Evolutionary conservation across 2,888 invertebrate genomes (phyloP).

Genomic region (Patella depressa): DNA sequence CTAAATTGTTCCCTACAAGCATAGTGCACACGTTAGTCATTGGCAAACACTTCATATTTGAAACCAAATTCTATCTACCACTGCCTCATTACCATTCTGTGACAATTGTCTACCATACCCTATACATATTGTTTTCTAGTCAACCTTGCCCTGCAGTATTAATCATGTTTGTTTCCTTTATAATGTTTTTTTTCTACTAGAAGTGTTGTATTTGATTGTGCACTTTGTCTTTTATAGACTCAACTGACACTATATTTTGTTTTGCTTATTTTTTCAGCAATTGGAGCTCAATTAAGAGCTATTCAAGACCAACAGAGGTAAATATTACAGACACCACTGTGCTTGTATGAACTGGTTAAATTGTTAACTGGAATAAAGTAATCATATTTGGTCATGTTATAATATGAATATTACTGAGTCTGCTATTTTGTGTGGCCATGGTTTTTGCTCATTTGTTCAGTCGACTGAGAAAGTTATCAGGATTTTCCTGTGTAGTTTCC

Average conservation of each 20-base stretch:
- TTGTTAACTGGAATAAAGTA: too few species aligned
- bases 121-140: neutral
- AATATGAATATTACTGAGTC: neutral
- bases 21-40: neutral
- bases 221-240: neutral
- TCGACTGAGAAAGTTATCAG: neutral
- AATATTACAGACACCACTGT: slow-evolving; percentile 13
- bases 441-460: neutral
- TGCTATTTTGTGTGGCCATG: neutral
- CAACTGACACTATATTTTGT: neutral
- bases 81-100: slow-evolving; percentile 4
- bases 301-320: slow-evolving; percentile 51
- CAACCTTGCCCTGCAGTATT: slow-evolving; percentile 3
- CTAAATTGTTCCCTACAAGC: slow-evolving; percentile 11
- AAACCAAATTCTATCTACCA: neutral
- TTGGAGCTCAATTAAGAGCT: slow-evolving; percentile 53
- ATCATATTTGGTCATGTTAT: too few species aligned
- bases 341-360: too few species aligned
- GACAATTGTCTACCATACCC: neutral
- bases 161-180: neutral
- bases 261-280: slow-evolving; percentile 43
- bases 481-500: neutral
- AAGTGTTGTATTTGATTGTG: slow-evolving; percentile 3
- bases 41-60: too few species aligned
- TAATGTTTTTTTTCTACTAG: neutral